A percentile compares a stretch with the other conserved stretches of the same genome.
Evolutionary conservation across 2,113 vertebrate genomes (phyloP).

Genomic region (Noctilio leporinus): DNA sequence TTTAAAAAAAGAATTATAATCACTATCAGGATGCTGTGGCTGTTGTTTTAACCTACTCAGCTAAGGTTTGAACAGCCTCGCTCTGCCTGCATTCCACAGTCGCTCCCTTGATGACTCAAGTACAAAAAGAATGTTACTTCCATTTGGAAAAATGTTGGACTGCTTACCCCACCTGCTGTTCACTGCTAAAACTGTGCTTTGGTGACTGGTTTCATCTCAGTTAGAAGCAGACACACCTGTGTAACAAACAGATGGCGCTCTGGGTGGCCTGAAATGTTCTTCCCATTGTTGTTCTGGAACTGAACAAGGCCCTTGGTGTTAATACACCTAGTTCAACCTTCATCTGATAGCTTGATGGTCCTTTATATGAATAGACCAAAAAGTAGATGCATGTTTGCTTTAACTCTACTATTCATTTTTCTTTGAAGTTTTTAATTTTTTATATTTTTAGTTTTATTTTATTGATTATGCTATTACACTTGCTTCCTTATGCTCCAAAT

Average conservation of each 20-base stretch:
- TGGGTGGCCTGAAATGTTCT: neutral
- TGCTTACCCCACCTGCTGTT: slow-evolving; percentile 56
- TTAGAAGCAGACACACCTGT: neutral
- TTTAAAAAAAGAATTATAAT: neutral
- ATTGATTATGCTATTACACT: too few relatives aligned
- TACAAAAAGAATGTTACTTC: neutral
- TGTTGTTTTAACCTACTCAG: neutral
- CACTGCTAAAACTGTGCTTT: neutral
- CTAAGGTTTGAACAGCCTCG: neutral
- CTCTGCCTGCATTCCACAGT: accelerated
- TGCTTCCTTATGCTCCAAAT: too few relatives aligned
- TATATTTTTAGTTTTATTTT: too few relatives aligned
- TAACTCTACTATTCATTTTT: neutral
- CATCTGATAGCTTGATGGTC: neutral
- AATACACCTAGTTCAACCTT: neutral
- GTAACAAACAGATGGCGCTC: neutral
- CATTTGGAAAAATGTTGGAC: neutral
- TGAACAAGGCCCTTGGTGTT: neutral
- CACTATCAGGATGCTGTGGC: accelerated
- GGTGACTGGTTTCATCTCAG: neutral
- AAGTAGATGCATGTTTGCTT: neutral
- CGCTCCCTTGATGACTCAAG: neutral
- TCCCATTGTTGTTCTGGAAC: neutral
- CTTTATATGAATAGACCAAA: neutral
- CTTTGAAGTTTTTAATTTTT: neutral